Conservation (phyloP, 1,140 invertebrate genomes). For the Caenorhabditis tropicalis region DNA sequence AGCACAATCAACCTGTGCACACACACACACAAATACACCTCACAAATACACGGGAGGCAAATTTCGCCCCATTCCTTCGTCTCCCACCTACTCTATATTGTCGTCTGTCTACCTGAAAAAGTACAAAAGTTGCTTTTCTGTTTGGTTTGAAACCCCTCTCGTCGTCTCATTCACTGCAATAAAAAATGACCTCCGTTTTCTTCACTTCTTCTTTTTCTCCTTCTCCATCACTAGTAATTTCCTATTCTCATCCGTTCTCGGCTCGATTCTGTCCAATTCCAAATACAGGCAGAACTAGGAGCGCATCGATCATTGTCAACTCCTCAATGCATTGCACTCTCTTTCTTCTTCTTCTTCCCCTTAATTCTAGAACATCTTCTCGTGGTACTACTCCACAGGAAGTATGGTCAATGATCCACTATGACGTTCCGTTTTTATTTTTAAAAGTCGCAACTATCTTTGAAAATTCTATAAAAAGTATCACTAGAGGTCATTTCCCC, state of each 20-base stretch:
- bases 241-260: conserved; percentile 19
- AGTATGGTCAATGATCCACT: conserved; percentile 4
- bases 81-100: neutral
- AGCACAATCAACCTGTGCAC: conserved; percentile 32
- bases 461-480: neutral
- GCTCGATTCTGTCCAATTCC: neutral
- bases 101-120: neutral
- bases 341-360: no score
- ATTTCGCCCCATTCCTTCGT: neutral
- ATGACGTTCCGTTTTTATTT: neutral
- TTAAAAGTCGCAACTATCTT: neutral
- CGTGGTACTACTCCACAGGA: neutral
- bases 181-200: neutral
- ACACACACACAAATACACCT: neutral
- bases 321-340: conserved; percentile 30
- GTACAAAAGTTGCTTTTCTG: neutral
- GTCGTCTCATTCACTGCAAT: neutral
- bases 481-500: neutral
- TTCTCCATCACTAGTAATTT: neutral
- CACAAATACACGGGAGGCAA: conserved; percentile 10
- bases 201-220: neutral
- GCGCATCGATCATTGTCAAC: conserved; percentile 26
- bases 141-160: neutral
- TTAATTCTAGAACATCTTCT: conserved; percentile 5
- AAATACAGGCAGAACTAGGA: conserved; percentile 5